Percentiles rank a stretch among this genome's conserved stretches.
These are phyloP conservation scores for Jordanella pulchra DNA, from an alignment of 2,797 vertebrate genomes.

Conservation along the genomic window DNA sequence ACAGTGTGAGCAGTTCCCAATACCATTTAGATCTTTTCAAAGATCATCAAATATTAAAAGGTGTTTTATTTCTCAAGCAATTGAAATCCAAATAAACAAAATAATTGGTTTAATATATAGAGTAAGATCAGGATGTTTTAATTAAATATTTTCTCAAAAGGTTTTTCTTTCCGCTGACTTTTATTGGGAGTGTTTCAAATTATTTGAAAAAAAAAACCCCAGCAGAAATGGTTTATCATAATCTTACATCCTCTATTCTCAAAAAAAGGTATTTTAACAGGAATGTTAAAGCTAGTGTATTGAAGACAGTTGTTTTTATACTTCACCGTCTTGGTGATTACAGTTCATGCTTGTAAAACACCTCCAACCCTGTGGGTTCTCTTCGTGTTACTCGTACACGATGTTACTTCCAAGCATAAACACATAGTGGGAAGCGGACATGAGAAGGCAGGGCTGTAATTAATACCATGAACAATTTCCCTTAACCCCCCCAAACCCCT, in stretches of 20 bases:
- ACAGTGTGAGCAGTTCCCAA: not conserved
- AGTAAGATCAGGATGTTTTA: not conserved
- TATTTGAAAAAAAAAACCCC: not conserved
- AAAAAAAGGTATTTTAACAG: not conserved
- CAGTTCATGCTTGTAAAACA: conserved; percentile 47
- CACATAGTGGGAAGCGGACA: conserved; percentile 61
- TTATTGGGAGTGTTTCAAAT: too few relatives aligned
- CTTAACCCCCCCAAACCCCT: conserved; percentile 5
- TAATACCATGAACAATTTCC: conserved; percentile 72
- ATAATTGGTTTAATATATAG: not conserved
- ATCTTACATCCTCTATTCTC: not conserved
- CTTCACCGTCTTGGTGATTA: conserved; percentile 23
- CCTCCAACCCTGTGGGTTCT: conserved; percentile 49
- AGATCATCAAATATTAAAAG: not conserved
- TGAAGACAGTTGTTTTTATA: not conserved
- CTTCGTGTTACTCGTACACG: conserved; percentile 56
- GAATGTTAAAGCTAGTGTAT: not conserved
- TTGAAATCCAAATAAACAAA: too few relatives aligned
- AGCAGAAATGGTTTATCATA: not conserved
- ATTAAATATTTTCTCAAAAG: not conserved
- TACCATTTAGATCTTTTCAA: not conserved
- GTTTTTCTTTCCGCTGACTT: not conserved
- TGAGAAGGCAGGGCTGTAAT: conserved; percentile 68
- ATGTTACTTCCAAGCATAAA: conserved; percentile 71
- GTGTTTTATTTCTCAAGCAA: not conserved